These are phyloP conservation scores for Atta cephalotes DNA, from an alignment of 1,140 invertebrate genomes.

Conservation along the genomic window DNA sequence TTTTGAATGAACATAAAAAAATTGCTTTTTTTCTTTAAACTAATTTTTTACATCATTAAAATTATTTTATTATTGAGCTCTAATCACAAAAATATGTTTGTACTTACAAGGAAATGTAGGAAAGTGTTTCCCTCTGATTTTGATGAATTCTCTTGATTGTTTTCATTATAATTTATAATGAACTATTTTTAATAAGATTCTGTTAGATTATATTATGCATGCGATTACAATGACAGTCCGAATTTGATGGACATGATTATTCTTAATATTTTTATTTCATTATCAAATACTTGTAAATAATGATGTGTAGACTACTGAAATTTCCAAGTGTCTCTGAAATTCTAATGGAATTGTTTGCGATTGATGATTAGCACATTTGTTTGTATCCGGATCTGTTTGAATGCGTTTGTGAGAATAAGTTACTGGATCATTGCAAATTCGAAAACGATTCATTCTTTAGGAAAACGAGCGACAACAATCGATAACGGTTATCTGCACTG, in stretches of 20 bases:
- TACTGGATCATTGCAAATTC: conserved; percentile 49
- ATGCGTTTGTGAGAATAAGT: conserved; percentile 39
- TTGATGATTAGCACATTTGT: neutral
- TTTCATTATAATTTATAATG: neutral
- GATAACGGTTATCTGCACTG: conserved; percentile 66
- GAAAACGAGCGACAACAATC: conserved; percentile 54
- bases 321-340: neutral
- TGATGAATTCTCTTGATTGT: neutral
- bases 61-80: neutral
- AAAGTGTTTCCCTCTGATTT: too few relatives aligned
- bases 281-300: neutral
- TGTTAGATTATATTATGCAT: neutral
- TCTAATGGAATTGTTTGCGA: neutral
- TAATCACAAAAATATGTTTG: neutral
- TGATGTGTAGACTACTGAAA: neutral
- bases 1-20: neutral
- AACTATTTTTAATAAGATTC: neutral
- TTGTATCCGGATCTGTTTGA: conserved; percentile 39
- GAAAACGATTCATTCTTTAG: conserved; percentile 34
- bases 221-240: neutral
- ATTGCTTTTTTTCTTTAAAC: neutral
- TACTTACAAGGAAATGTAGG: neutral
- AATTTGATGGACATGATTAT: neutral
- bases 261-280: neutral
- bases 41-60: neutral